These are phyloP conservation scores for Andrena dorsata DNA, from an alignment of 2,888 invertebrate species.

Conservation along the genomic window DNA sequence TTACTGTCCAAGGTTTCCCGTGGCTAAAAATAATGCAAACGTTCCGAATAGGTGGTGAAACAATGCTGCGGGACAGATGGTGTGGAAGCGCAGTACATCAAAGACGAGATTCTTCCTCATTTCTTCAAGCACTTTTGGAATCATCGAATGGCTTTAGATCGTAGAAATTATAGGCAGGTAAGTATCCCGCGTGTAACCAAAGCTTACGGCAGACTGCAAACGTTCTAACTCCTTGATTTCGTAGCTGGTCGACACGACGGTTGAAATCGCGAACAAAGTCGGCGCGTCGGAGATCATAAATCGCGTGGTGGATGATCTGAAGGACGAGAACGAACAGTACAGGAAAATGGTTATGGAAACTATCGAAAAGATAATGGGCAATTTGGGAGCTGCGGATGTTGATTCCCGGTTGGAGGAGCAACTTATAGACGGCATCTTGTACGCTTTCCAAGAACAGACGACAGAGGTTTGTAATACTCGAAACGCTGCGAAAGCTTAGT, in stretches of 20 bases:
- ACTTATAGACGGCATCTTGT: conserved; percentile 99
- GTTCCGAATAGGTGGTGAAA: conserved; percentile 94
- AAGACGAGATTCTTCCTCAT: conserved; percentile 99
- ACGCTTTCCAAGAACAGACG: conserved; percentile 99
- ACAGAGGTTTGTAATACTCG: conserved; percentile 90
- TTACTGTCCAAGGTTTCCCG: not conserved
- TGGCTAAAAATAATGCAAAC: not conserved
- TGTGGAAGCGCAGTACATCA: conserved; percentile 99
- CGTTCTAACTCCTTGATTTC: conserved; percentile 42
- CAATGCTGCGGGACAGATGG: conserved; percentile 99
- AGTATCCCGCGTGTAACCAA: not conserved
- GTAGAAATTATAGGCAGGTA: conserved; percentile 97
- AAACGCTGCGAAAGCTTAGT: not conserved
- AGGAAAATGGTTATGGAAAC: conserved; percentile 99
- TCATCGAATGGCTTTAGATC: conserved; percentile 99
- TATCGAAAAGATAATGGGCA: conserved; percentile 99
- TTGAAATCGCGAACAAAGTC: conserved; percentile 99
- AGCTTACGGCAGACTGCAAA: not conserved
- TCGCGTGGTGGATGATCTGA: conserved; percentile 98
- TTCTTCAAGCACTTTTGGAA: conserved; percentile 99
- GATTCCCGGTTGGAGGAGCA: conserved; percentile 99
- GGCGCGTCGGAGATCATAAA: conserved; percentile 99
- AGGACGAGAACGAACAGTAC: conserved; percentile 99
- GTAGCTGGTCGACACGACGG: conserved; percentile 98
- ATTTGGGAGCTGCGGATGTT: conserved; percentile 98